phyloP scores from a whole-genome alignment of 1,140 invertebrate genomes.

The Euschistus heros region DNA sequence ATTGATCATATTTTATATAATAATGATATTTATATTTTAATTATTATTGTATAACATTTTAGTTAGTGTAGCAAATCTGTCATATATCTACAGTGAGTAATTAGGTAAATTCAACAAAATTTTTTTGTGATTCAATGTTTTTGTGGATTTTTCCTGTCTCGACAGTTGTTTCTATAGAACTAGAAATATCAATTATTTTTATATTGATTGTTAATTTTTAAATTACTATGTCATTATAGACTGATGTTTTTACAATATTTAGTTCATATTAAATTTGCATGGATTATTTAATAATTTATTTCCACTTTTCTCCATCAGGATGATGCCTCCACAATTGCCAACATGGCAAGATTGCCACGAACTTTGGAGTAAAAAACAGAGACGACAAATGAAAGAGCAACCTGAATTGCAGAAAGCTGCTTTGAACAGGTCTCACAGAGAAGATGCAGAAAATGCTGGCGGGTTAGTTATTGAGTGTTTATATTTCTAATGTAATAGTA shows the following conservation, averaged over 20 bases:
- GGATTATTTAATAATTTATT: not conserved
- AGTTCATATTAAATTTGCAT: not conserved
- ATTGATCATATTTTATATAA: conserved; percentile 14
- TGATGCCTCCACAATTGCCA: conserved; percentile 72
- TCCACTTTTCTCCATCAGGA: conserved; percentile 43
- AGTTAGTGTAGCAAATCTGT: no score
- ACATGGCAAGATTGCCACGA: conserved; percentile 98
- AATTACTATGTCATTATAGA: not conserved
- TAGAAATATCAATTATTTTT: not conserved
- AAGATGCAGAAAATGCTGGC: conserved; percentile 1
- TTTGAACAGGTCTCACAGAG: conserved; percentile 1
- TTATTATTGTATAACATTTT: no score
- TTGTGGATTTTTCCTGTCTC: no score
- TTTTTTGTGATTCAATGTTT: no score
- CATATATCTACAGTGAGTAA: not conserved
- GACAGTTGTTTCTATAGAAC: no score
- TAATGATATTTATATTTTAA: not conserved
- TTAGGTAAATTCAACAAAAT: no score
- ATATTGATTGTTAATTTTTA: not conserved
- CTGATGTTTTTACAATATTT: not conserved
- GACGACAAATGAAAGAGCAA: conserved; percentile 66
- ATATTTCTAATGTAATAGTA: not conserved
- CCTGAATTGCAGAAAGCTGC: conserved; percentile 12
- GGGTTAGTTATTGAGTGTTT: not conserved
- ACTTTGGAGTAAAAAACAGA: conserved; percentile 91